Percentiles rank a stretch among this genome's conserved stretches.
phyloP scores from a whole-genome alignment of 2,797 vertebrate species.

The Gephyroberyx darwinii region DNA sequence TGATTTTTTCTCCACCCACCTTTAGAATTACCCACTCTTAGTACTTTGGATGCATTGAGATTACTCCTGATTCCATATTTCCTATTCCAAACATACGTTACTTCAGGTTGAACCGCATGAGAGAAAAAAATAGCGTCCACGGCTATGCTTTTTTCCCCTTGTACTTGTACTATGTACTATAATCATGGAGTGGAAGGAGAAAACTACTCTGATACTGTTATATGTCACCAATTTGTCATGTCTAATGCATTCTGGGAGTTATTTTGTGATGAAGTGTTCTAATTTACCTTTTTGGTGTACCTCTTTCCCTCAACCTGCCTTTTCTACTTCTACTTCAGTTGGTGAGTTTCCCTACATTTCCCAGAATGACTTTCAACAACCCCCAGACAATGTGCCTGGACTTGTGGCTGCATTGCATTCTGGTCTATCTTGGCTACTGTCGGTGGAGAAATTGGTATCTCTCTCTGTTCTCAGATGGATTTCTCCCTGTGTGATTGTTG shows the following conservation, averaged over 20 bases:
- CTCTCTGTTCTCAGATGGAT: no score
- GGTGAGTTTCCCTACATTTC: neutral
- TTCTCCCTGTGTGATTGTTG: no score
- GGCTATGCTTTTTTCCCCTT: no score
- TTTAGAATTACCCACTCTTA: slow-evolving; percentile 38
- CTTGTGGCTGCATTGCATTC: no score
- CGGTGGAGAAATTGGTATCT: no score
- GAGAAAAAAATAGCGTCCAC: neutral
- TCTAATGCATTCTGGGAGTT: no score
- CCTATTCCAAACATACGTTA: slow-evolving; percentile 38
- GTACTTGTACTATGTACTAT: no score
- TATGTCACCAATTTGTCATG: no score
- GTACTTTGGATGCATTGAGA: slow-evolving; percentile 27
- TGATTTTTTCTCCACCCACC: slow-evolving; percentile 27
- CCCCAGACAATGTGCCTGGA: neutral
- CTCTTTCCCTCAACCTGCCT: neutral
- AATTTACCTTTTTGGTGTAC: neutral
- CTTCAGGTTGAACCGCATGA: neutral
- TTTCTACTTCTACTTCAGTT: neutral
- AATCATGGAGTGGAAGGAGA: no score
- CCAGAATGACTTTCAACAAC: neutral
- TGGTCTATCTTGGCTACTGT: no score
- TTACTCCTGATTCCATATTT: slow-evolving; percentile 50
- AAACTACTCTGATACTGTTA: no score
- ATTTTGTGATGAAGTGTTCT: neutral